Evolutionary conservation across 1,140 invertebrate species (phyloP), one percentile per base, ranked within the genome.

Genomic region (Uloborus diversus): DNA sequence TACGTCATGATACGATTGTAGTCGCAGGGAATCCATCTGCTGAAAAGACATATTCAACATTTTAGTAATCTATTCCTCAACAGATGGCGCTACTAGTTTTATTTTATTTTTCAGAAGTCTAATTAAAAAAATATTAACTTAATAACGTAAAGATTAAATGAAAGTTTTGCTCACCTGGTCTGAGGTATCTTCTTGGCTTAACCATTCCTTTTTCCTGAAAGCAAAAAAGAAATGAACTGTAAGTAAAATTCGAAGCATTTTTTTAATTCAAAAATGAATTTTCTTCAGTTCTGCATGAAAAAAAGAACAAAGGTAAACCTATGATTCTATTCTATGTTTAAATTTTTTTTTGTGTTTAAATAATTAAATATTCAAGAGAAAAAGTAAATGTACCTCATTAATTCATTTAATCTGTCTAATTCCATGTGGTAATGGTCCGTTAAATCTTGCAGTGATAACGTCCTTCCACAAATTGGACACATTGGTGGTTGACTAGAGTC

Each of bases 401-500:
- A 66, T 79, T 85, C 86, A 27, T 87, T 85, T 30, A 95, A 86
- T 82, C 92, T 91, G 79, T 94, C 93, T 81, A 94, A 85, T 85
- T 95, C 94, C 64, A 91, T 88, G 7, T 90, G 87, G 78, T 93
- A 91, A 85, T 95, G 94, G 57, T 90, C 87, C 83, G 94, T 92
- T 30, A 94, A 85, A 85, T 95, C 93, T 30, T 91, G 90, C 3
- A 90, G 87, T 70, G 92, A 88, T 27, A 95, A 88, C 23, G 93
- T 93, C 17, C 92, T 88, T 62, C 93, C 91, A 88, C 94, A 95
- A 7, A 93, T 91, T 17, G 94, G 93, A 86, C 94, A 95, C 4
- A 61, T 35, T 1, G 75, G 76, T 25, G 76, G 76, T 32, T 68
- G 76, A 61, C 65, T 79, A 30, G 64, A 69, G 61, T 79, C 76